phyloP scores from a whole-genome alignment of 2,113 vertebrate species.

The Lipotes vexillifer region DNA sequence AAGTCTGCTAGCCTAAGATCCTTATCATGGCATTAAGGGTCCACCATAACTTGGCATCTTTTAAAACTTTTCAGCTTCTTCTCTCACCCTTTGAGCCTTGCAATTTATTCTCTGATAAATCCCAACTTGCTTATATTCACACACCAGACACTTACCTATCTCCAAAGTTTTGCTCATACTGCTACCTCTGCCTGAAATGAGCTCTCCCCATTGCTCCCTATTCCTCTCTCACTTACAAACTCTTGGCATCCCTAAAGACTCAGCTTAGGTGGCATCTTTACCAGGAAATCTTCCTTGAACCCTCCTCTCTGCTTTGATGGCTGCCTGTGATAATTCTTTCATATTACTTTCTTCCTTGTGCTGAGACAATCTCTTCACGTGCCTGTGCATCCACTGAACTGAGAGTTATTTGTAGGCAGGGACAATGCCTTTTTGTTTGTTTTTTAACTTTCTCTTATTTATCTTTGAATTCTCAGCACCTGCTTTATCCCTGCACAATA shows the following conservation, averaged over 20 bases:
- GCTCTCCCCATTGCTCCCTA: accelerated
- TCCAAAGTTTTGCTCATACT: background rate
- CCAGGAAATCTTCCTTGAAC: background rate
- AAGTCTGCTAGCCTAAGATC: background rate
- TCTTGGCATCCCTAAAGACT: background rate
- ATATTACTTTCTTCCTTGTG: background rate
- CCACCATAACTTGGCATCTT: background rate
- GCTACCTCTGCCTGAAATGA: background rate
- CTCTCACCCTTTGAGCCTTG: background rate
- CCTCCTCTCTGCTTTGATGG: background rate
- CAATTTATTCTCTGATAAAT: background rate
- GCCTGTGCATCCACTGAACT: background rate
- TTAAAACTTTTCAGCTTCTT: background rate
- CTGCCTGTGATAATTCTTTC: background rate
- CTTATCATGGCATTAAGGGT: background rate
- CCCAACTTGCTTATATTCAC: background rate
- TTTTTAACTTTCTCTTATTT: background rate
- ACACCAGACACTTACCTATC: background rate
- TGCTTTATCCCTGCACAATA: too few species aligned
- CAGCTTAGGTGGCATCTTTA: background rate
- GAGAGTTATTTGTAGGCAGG: background rate
- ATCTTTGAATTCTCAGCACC: background rate
- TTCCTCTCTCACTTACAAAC: background rate
- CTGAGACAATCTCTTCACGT: background rate
- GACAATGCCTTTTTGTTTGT: background rate